A percentile compares a stretch with the other conserved stretches of the same genome.
Evolutionary conservation across 2,797 vertebrate species (phyloP).

Genomic region (Gymnoscopelus microlampas): DNA sequence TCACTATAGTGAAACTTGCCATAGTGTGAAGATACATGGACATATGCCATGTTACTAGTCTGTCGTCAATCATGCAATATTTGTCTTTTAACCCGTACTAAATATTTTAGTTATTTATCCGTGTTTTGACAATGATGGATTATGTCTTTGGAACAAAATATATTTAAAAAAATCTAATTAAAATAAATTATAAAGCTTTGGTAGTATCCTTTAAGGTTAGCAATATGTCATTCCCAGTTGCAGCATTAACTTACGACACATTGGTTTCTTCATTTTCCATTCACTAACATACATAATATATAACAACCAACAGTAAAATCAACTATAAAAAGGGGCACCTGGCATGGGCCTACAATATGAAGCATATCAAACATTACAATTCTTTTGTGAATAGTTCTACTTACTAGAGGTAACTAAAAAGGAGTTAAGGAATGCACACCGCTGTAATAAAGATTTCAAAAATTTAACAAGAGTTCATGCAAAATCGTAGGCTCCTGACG

Average conservation of each 20-base stretch:
- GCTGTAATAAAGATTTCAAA: neutral
- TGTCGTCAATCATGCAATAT: no score
- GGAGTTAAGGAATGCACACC: neutral
- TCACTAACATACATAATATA: slow-evolving; percentile 24
- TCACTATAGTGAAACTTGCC: no score
- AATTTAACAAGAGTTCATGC: neutral
- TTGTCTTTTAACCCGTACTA: no score
- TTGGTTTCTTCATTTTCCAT: slow-evolving; percentile 50
- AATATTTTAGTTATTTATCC: no score
- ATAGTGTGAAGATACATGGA: no score
- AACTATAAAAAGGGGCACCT: slow-evolving; percentile 17
- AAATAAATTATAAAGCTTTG: no score
- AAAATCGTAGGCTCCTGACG: no score
- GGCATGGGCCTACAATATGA: neutral
- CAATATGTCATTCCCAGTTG: slow-evolving; percentile 2
- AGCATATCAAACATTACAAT: slow-evolving; percentile 11
- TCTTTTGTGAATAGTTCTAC: slow-evolving; percentile 4
- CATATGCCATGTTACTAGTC: no score
- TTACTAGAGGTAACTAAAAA: neutral
- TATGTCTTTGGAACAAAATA: no score
- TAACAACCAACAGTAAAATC: slow-evolving; percentile 32
- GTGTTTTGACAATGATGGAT: no score
- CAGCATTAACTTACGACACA: slow-evolving; percentile 14
- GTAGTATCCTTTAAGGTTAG: neutral
- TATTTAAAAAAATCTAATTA: no score